Evolutionary conservation across 2,888 invertebrate genomes (phyloP).

Genomic region (Caenorhabditis afra): DNA sequence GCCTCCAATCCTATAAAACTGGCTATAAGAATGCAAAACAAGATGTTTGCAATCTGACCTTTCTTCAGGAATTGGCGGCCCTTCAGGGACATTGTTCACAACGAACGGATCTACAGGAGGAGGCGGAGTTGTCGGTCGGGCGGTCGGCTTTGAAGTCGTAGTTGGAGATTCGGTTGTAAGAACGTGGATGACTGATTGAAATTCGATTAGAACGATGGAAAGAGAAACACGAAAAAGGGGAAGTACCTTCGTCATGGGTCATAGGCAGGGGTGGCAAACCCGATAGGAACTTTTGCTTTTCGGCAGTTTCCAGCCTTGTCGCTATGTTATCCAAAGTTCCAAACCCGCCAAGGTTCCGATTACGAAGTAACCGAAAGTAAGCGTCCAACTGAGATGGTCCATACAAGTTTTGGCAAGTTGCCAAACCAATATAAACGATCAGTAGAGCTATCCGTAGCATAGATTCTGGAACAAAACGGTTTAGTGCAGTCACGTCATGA

Average conservation of each 20-base stretch:
- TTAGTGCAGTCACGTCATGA: too few species aligned
- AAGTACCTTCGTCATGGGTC: slow-evolving; percentile 60
- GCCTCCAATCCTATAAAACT: slow-evolving; percentile 50
- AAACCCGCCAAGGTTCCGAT: slow-evolving; percentile 51
- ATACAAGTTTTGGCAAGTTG: slow-evolving; percentile 43
- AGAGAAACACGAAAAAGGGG: too few species aligned
- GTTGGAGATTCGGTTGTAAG: slow-evolving; percentile 59
- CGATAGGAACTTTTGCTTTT: slow-evolving; percentile 49
- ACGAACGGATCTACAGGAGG: slow-evolving; percentile 48
- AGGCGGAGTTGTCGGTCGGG: slow-evolving; percentile 56
- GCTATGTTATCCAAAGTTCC: slow-evolving; percentile 39
- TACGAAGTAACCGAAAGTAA: slow-evolving; percentile 47
- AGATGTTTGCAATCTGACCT: slow-evolving; percentile 14
- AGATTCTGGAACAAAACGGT: slow-evolving; percentile 21
- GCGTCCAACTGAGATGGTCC: slow-evolving; percentile 57
- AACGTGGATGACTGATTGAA: slow-evolving; percentile 43
- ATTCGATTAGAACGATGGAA: background rate
- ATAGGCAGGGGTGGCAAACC: slow-evolving; percentile 61
- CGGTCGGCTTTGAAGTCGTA: slow-evolving; percentile 43
- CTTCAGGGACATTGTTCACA: slow-evolving; percentile 48
- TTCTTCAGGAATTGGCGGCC: slow-evolving; percentile 59
- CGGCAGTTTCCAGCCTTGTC: slow-evolving; percentile 28
- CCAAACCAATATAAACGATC: slow-evolving; percentile 4
- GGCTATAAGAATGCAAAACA: background rate
- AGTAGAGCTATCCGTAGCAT: slow-evolving; percentile 36